Conservation (phyloP, 2,888 invertebrate genomes). For the Isotomurus palustris region DNA sequence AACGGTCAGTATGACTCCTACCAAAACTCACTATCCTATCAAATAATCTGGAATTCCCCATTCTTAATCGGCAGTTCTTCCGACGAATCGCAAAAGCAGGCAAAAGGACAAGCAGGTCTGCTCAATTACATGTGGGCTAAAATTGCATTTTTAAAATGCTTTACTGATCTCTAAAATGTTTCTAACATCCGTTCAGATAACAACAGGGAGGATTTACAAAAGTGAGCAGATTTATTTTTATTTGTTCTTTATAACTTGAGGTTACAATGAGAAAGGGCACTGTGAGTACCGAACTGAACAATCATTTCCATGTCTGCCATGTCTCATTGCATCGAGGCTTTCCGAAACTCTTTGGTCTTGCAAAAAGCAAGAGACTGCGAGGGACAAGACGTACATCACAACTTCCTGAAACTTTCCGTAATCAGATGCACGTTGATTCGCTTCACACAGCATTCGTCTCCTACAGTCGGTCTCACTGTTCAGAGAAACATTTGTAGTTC, state of each 20-base stretch:
- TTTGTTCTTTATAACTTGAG: neutral
- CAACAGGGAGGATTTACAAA: neutral
- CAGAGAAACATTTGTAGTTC: no score
- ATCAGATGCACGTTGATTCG: conserved; percentile 39
- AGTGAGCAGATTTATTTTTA: neutral
- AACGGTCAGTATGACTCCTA: no score
- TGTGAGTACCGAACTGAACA: conserved; percentile 33
- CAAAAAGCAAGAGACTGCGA: conserved; percentile 35
- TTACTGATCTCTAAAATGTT: no score
- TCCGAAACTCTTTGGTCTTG: conserved; percentile 38
- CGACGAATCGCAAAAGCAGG: no score
- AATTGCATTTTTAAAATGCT: no score
- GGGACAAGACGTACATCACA: conserved; percentile 35
- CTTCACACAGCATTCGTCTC: conserved; percentile 40
- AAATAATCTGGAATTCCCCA: no score
- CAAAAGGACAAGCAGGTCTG: no score
- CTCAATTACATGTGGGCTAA: no score
- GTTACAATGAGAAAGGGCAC: conserved; percentile 40
- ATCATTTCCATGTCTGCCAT: conserved; percentile 38
- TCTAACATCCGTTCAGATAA: no score
- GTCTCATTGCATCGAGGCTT: conserved; percentile 43
- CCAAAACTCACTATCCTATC: no score
- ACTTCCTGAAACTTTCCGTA: conserved; percentile 32
- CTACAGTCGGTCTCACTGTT: conserved; percentile 26
- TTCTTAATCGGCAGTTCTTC: no score